phyloP scores from a whole-genome alignment of 2,113 vertebrate species.

The Apus apus region DNA sequence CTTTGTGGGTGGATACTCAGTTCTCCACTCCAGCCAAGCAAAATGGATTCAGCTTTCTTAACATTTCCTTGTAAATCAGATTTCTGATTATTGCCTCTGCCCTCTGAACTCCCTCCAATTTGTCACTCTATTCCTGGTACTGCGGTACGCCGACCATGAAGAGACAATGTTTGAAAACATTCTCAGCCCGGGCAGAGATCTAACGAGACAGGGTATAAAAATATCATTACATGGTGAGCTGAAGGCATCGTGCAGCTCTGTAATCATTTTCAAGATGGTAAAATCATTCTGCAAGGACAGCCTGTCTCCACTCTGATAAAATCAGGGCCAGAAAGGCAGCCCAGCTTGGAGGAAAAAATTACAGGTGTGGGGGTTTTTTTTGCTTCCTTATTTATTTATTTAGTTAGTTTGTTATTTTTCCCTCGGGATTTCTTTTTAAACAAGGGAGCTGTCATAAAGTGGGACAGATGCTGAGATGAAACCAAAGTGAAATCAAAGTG shows the following conservation, averaged over 20 bases:
- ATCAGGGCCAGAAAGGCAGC: slow-evolving; percentile 64
- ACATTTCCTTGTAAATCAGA: slow-evolving; percentile 53
- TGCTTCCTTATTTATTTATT: fast-evolving
- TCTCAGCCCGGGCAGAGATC: slow-evolving; percentile 18
- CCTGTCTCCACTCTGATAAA: slow-evolving; percentile 68
- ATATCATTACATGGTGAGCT: slow-evolving; percentile 31
- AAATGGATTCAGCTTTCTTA: slow-evolving; percentile 32
- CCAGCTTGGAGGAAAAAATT: slow-evolving; percentile 61
- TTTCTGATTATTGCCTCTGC: slow-evolving; percentile 61
- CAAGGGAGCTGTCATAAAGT: slow-evolving; percentile 27
- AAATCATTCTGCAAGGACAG: slow-evolving; percentile 70
- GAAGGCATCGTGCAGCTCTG: slow-evolving; percentile 53
- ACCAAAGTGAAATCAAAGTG: background rate
- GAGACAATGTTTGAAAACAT: slow-evolving; percentile 56
- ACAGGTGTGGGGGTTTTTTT: background rate
- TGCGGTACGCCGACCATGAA: background rate
- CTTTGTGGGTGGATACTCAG: background rate
- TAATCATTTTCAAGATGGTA: slow-evolving; percentile 66
- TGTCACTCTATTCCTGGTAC: slow-evolving; percentile 24
- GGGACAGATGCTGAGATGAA: slow-evolving; percentile 24
- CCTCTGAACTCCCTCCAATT: slow-evolving; percentile 54
- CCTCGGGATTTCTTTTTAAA: slow-evolving; percentile 32
- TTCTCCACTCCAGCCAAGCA: background rate
- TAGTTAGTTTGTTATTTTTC: fast-evolving
- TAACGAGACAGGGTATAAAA: slow-evolving; percentile 53